Evolutionary conservation across 2,113 vertebrate species (phyloP).

Genomic region (zebrafish (Danio rerio)): DNA sequence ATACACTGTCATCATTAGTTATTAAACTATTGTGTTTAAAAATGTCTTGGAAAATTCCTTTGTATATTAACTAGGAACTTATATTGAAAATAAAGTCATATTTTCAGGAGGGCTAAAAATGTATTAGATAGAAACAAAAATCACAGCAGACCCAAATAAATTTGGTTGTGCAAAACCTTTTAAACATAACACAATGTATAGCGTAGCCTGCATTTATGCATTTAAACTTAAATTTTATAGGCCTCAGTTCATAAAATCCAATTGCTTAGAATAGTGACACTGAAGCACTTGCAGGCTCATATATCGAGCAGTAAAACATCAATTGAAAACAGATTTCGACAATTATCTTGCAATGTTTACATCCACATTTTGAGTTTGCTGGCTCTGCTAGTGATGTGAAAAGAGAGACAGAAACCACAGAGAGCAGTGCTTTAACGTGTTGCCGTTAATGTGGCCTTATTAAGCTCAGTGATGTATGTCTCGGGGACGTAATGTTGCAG

Average conservation of each 20-base stretch:
- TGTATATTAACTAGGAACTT: no score
- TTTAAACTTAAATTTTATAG: conserved; percentile 8
- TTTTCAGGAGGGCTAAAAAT: no score
- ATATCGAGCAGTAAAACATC: neutral
- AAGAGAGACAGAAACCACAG: neutral
- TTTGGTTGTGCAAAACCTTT: neutral
- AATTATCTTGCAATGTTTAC: conserved; percentile 5
- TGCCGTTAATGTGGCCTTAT: conserved; percentile 44
- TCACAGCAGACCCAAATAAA: no score
- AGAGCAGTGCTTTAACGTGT: neutral
- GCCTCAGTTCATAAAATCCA: neutral
- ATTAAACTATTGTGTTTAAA: no score
- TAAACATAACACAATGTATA: neutral
- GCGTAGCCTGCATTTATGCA: neutral
- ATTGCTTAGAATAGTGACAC: neutral
- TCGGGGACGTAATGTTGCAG: conserved; percentile 49
- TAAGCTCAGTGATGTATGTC: conserved; percentile 55
- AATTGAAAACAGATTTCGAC: neutral
- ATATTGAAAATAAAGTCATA: no score
- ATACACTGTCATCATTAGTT: no score
- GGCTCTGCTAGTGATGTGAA: neutral
- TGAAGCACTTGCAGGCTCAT: neutral
- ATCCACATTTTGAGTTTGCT: neutral
- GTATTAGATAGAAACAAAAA: no score
- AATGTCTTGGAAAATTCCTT: no score